Conservation (phyloP, 2,888 invertebrate genomes). For the Pandemis cinnamomeana region DNA sequence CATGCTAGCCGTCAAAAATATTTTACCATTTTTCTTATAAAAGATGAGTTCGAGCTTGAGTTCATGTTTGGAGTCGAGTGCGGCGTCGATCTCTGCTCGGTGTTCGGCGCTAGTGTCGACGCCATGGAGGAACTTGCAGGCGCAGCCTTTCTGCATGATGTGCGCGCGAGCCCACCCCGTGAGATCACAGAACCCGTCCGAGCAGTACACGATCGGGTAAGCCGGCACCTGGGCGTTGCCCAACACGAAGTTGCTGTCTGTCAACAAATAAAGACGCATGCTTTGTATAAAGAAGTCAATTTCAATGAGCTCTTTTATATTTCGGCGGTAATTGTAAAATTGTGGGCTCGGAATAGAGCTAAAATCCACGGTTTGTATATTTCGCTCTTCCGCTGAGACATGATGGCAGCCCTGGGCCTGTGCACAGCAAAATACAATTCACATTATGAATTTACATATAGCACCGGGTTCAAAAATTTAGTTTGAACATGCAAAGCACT, state of each 20-base stretch:
- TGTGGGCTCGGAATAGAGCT: too few relatives aligned
- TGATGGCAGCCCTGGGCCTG: too few relatives aligned
- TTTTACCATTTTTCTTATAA: conserved; percentile 96
- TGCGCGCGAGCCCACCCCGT: conserved; percentile 96
- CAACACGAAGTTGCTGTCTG: conserved; percentile 98
- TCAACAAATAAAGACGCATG: conserved; percentile 43
- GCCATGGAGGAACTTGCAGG: conserved; percentile 97
- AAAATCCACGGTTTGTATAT: too few relatives aligned
- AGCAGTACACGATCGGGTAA: conserved; percentile 98
- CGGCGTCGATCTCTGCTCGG: conserved; percentile 94
- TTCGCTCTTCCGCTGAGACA: too few relatives aligned
- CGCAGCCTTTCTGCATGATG: conserved; percentile 98
- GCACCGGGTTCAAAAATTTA: not conserved
- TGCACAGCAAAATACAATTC: too few relatives aligned
- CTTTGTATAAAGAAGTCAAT: not conserved
- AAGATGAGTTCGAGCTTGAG: conserved; percentile 97
- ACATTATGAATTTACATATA: too few relatives aligned
- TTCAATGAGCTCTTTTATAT: not conserved
- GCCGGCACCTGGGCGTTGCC: conserved; percentile 97
- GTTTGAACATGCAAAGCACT: not conserved
- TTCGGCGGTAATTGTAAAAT: too few relatives aligned
- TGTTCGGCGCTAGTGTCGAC: conserved; percentile 95
- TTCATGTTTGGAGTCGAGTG: conserved; percentile 95
- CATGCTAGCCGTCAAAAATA: not conserved
- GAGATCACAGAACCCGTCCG: conserved; percentile 98